Evolutionary conservation across 2,888 invertebrate genomes (phyloP).

Genomic region (Tuta absoluta): DNA sequence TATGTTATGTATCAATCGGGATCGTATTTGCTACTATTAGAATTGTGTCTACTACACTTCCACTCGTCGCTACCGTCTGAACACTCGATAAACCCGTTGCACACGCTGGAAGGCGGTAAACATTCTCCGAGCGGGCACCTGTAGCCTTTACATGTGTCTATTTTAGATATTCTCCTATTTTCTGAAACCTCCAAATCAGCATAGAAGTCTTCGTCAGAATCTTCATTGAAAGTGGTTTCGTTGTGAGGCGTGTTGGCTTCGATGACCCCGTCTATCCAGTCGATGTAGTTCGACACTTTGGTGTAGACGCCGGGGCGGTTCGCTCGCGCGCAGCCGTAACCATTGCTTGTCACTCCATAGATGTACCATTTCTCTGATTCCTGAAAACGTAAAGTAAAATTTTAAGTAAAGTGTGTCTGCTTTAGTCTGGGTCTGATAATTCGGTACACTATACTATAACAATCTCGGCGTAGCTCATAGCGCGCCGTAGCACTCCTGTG

Average conservation of each 20-base stretch:
- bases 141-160: constrained; percentile 83
- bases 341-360: constrained; percentile 88
- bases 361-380: constrained; percentile 77
- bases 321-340: constrained; percentile 89
- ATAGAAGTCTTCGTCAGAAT: constrained; percentile 61
- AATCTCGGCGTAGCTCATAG: too few species aligned
- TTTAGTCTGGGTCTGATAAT: too few species aligned
- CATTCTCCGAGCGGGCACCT: constrained; percentile 89
- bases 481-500: too few species aligned
- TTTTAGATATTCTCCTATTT: constrained; percentile 55
- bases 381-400: constrained; percentile 44
- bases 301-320: constrained; percentile 91
- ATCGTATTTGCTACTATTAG: constrained; percentile 54
- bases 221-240: constrained; percentile 43
- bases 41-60: constrained; percentile 71
- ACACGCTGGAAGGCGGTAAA: constrained; percentile 85
- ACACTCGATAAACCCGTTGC: constrained; percentile 90
- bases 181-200: constrained; percentile 71
- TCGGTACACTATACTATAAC: too few species aligned
- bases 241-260: constrained; percentile 59
- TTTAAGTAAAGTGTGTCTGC: neutral
- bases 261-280: constrained; percentile 85
- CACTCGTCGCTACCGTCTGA: constrained; percentile 88
- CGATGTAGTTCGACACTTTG: constrained; percentile 87
- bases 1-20: constrained; percentile 54